Conservation (phyloP, 2,797 vertebrate species). For the Galago senegalensis region DNA sequence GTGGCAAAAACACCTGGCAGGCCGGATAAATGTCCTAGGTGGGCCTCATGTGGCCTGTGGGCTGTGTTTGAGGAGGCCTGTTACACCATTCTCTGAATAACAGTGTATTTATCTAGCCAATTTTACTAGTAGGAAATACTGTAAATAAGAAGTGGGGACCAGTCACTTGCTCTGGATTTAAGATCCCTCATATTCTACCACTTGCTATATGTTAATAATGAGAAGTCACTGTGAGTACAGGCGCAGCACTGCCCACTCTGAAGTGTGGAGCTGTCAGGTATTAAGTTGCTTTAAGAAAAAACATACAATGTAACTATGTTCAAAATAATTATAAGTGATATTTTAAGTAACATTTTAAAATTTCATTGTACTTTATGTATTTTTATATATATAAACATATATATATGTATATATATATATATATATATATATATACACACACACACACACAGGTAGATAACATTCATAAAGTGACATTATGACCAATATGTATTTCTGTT, state of each 20-base stretch:
- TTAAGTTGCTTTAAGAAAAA: constrained; percentile 61
- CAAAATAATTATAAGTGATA: constrained; percentile 64
- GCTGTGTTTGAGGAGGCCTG: too few relatives aligned
- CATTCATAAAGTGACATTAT: not conserved
- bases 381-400: too few relatives aligned
- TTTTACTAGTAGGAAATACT: not conserved
- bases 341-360: constrained; percentile 54
- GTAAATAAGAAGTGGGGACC: not conserved
- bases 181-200: not conserved
- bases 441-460: not conserved
- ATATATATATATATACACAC: not conserved
- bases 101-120: not conserved
- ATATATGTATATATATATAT: too few relatives aligned
- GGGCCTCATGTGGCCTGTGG: too few relatives aligned
- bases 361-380: not conserved
- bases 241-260: constrained; percentile 68
- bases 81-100: not conserved
- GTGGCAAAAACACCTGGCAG: too few relatives aligned
- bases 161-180: not conserved
- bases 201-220: not conserved
- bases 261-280: constrained; percentile 72
- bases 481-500: not conserved
- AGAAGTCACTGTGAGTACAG: constrained; percentile 68
- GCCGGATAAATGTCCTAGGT: too few relatives aligned
- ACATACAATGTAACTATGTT: constrained; percentile 58